Evolutionary conservation across 2,888 invertebrate species (phyloP).

Genomic region (Orthosia gothica): DNA sequence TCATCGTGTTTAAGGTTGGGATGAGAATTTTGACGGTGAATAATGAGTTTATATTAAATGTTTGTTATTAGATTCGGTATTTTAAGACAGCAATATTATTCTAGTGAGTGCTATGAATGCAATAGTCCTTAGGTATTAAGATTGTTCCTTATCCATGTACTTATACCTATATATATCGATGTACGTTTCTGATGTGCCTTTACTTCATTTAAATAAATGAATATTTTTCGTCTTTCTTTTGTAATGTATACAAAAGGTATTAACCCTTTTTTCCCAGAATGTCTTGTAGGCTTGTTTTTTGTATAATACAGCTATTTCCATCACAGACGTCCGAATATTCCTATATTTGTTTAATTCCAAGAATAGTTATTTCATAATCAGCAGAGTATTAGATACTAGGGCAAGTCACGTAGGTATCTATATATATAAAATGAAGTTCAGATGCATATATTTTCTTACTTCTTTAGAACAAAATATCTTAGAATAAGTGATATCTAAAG

Average conservation of each 20-base stretch:
- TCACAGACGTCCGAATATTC: neutral
- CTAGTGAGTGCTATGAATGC: too few species aligned
- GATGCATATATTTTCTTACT: slow-evolving; percentile 2
- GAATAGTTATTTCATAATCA: neutral
- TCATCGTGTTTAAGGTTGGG: too few species aligned
- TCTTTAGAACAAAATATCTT: slow-evolving; percentile 5
- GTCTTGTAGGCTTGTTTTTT: neutral
- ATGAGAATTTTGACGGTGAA: too few species aligned
- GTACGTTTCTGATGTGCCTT: too few species aligned
- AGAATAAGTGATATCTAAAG: neutral
- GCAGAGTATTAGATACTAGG: too few species aligned
- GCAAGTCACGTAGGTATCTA: neutral
- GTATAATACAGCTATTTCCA: neutral
- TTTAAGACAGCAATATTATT: too few species aligned
- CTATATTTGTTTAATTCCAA: neutral
- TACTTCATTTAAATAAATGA: too few species aligned
- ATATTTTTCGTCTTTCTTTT: neutral
- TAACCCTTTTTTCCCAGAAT: neutral
- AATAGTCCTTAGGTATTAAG: too few species aligned
- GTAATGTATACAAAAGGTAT: neutral
- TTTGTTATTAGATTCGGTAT: too few species aligned
- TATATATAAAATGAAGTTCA: neutral
- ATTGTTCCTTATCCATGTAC: too few species aligned
- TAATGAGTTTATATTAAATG: too few species aligned
- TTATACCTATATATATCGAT: too few species aligned